Conservation (phyloP, 2,797 vertebrate species). For the Eleutherodactylus coqui region DNA sequence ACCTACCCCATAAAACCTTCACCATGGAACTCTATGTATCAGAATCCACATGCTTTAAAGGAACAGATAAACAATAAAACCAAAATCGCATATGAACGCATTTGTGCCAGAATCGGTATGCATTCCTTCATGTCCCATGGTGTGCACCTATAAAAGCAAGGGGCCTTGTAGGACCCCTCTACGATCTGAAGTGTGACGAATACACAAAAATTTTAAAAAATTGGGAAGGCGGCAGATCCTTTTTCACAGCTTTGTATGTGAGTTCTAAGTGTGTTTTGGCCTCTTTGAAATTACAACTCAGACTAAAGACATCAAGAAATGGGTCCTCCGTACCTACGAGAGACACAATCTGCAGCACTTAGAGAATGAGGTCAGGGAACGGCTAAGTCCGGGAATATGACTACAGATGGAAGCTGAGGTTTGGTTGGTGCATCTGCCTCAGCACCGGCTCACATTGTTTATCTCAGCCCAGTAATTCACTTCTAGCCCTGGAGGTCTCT, state of each 20-base stretch:
- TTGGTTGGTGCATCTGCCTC: background rate
- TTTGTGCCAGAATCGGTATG: too few relatives aligned
- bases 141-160: too few relatives aligned
- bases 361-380: slow-evolving; percentile 38
- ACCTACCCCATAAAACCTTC: too few relatives aligned
- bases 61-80: too few relatives aligned
- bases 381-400: background rate
- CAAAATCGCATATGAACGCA: too few relatives aligned
- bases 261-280: background rate
- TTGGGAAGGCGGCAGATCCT: too few relatives aligned
- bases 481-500: slow-evolving; percentile 26
- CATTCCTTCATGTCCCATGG: too few relatives aligned
- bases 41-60: too few relatives aligned
- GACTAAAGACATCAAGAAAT: background rate
- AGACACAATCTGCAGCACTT: background rate
- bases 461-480: background rate
- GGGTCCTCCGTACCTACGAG: background rate
- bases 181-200: too few relatives aligned
- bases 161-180: too few relatives aligned
- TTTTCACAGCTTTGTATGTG: background rate
- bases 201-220: too few relatives aligned
- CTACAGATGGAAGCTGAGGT: slow-evolving; percentile 23
- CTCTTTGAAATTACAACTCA: background rate
- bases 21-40: too few relatives aligned
- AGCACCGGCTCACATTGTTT: slow-evolving; percentile 7